Evolutionary conservation across 2,888 invertebrate genomes (phyloP).

Genomic region (Phorcus lineatus): DNA sequence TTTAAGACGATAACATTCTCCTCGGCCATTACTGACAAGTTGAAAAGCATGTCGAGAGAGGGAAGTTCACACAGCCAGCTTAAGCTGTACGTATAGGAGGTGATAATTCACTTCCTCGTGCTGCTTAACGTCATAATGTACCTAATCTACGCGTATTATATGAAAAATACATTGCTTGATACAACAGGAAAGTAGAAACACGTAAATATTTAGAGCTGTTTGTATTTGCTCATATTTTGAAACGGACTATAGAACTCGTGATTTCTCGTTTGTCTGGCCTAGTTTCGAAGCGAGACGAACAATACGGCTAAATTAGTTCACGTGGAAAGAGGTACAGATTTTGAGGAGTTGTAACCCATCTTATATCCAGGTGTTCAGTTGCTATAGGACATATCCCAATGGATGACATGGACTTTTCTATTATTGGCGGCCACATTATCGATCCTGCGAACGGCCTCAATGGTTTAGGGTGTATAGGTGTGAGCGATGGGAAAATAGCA

Average conservation of each 20-base stretch:
- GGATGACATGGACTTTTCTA: constrained; percentile 33
- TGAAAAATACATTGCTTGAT: background rate
- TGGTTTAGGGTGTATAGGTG: constrained; percentile 46
- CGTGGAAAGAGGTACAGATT: background rate
- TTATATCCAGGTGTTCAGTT: background rate
- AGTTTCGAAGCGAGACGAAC: constrained; percentile 19
- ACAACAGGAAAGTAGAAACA: background rate
- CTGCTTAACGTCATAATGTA: background rate
- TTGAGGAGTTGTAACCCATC: background rate
- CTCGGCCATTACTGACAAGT: too few relatives aligned
- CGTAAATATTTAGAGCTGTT: background rate
- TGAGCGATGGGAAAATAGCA: constrained; percentile 44
- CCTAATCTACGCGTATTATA: background rate
- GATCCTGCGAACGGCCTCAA: constrained; percentile 62
- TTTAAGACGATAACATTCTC: too few relatives aligned
- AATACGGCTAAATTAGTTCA: constrained; percentile 14
- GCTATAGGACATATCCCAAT: background rate
- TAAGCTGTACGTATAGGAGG: background rate
- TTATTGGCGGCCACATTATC: constrained; percentile 63
- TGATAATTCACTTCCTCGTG: background rate
- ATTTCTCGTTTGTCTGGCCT: constrained; percentile 24
- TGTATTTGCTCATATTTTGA: background rate
- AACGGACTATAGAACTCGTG: constrained; percentile 28
- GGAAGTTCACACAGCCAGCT: too few relatives aligned
- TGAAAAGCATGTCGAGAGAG: too few relatives aligned